These are phyloP conservation scores for Hippocampus zosterae DNA, from an alignment of 2,113 vertebrate species.

Conservation along the genomic window DNA sequence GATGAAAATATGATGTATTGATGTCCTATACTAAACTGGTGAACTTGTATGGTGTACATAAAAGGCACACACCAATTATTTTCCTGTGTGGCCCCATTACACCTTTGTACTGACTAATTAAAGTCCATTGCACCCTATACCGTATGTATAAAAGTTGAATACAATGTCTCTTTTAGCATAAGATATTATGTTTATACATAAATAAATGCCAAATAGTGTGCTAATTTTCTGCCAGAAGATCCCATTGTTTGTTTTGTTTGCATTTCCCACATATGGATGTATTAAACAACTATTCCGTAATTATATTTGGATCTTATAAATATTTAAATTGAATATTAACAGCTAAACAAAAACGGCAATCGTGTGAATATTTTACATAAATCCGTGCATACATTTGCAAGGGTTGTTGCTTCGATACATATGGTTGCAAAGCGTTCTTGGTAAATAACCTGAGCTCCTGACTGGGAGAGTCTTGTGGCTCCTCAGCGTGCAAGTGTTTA, in stretches of 20 bases:
- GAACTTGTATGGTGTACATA: neutral
- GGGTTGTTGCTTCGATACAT: neutral
- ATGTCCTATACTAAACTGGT: neutral
- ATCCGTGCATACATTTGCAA: conserved; percentile 1
- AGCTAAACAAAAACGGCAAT: neutral
- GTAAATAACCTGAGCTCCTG: conserved; percentile 28
- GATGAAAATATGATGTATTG: too few species aligned
- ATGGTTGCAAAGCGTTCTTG: neutral
- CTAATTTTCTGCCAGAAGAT: neutral
- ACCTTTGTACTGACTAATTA: neutral
- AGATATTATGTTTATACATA: neutral
- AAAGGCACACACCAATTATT: neutral
- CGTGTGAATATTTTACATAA: neutral
- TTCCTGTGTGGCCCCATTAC: neutral
- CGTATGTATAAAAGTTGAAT: neutral
- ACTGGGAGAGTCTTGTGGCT: conserved; percentile 30
- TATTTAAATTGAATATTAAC: conserved; percentile 5
- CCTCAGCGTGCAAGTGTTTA: conserved; percentile 38
- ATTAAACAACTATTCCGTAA: neutral
- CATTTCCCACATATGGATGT: neutral
- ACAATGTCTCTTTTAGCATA: neutral
- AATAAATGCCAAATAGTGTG: neutral
- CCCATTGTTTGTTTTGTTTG: neutral
- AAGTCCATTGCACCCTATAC: neutral
- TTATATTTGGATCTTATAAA: neutral